Conservation (phyloP, 2,113 vertebrate genomes). For the Trichomycterus rosablanca region DNA sequence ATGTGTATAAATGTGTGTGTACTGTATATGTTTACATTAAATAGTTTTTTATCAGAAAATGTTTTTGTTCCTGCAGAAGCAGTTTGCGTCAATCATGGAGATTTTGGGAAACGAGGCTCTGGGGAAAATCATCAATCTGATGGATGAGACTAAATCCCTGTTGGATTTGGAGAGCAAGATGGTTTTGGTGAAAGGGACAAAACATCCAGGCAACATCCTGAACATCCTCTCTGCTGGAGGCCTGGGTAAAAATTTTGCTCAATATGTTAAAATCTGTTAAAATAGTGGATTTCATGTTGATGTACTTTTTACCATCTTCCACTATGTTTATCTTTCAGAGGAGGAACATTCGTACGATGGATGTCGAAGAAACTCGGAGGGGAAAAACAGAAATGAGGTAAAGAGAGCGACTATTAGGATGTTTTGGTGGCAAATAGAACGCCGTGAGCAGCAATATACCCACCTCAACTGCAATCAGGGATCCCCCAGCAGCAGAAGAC, state of each 20-base stretch:
- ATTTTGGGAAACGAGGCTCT: slow-evolving; percentile 66
- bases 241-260: slow-evolving; percentile 53
- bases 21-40: too few relatives aligned
- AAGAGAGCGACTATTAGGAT: too few relatives aligned
- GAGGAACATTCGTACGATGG: slow-evolving; percentile 52
- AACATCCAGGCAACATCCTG: slow-evolving; percentile 48
- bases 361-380: slow-evolving; percentile 16
- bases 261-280: too few relatives aligned
- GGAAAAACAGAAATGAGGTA: slow-evolving; percentile 16
- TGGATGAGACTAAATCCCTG: slow-evolving; percentile 52
- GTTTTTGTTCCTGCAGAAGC: slow-evolving; percentile 47
- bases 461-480: too few relatives aligned
- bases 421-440: too few relatives aligned
- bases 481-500: too few relatives aligned
- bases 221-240: slow-evolving; percentile 49
- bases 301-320: not conserved
- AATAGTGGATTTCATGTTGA: too few relatives aligned
- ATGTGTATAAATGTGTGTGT: too few relatives aligned
- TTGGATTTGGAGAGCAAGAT: slow-evolving; percentile 33
- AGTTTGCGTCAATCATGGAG: slow-evolving; percentile 65
- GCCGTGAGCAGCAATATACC: too few relatives aligned
- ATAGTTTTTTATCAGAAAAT: too few relatives aligned
- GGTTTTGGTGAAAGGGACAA: slow-evolving; percentile 18
- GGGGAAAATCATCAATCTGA: slow-evolving; percentile 63
- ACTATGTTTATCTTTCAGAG: slow-evolving; percentile 21